Percentiles rank a stretch among this genome's conserved stretches.
Conservation (phyloP, 2,797 vertebrate genomes). For the Pseudochirops cupreus region DNA sequence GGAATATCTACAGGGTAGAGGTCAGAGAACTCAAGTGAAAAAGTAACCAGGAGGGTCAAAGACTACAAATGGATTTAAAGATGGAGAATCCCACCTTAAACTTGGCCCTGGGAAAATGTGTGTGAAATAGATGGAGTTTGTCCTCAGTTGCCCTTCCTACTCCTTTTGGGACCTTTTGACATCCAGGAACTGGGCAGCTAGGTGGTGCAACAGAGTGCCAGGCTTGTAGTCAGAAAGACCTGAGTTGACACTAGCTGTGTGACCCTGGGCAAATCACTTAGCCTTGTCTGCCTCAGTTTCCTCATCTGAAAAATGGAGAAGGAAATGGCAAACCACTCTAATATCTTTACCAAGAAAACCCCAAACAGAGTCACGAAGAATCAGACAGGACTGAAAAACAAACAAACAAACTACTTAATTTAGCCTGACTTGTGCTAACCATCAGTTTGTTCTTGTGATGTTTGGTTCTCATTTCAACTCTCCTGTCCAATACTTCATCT, state of each 20-base stretch:
- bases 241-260: background rate
- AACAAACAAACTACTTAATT: background rate
- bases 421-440: background rate
- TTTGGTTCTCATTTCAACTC: background rate
- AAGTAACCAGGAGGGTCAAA: background rate
- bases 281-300: background rate
- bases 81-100: background rate
- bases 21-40: slow-evolving; percentile 25
- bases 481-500: background rate
- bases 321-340: background rate
- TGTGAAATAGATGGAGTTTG: background rate
- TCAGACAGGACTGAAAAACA: background rate
- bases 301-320: background rate
- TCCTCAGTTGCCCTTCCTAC: background rate
- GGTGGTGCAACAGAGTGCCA: background rate
- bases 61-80: background rate
- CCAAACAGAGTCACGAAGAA: background rate
- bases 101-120: background rate
- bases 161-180: background rate
- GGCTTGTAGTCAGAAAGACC: background rate
- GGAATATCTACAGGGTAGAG: slow-evolving; percentile 91
- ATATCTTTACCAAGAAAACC: background rate
- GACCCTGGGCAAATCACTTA: background rate
- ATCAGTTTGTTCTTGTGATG: background rate
- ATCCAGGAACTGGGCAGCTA: background rate